Evolutionary conservation across 2,113 vertebrate species (phyloP).

Genomic region (Protobothrops flavoviridis): DNA sequence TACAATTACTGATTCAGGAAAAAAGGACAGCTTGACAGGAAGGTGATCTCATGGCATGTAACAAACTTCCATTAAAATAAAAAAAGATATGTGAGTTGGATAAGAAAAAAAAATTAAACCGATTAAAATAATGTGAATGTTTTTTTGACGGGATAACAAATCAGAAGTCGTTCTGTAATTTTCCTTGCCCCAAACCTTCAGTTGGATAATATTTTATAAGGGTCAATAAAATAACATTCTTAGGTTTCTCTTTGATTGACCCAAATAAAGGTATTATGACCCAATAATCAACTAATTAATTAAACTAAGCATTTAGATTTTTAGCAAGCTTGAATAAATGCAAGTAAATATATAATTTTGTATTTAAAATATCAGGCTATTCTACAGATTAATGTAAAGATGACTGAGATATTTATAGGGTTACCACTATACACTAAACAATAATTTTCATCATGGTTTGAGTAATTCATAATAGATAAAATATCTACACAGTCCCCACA

Average conservation of each 20-base stretch:
- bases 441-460: neutral
- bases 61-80: neutral
- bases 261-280: neutral
- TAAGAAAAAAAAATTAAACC: neutral
- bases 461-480: neutral
- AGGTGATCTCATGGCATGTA: neutral
- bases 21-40: neutral
- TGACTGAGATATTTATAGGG: neutral
- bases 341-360: neutral
- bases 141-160: neutral
- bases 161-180: neutral
- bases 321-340: neutral
- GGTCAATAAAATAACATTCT: neutral
- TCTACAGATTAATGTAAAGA: neutral
- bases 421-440: neutral
- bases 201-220: neutral
- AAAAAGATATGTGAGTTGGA: constrained; percentile 17
- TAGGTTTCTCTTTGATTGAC: neutral
- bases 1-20: neutral
- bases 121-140: neutral
- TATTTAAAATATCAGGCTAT: neutral
- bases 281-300: neutral
- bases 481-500: neutral
- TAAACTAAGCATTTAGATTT: neutral
- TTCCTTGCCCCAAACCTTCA: neutral